phyloP scores from a whole-genome alignment of 1,140 invertebrate genomes.

The Drosophila jambulina region DNA sequence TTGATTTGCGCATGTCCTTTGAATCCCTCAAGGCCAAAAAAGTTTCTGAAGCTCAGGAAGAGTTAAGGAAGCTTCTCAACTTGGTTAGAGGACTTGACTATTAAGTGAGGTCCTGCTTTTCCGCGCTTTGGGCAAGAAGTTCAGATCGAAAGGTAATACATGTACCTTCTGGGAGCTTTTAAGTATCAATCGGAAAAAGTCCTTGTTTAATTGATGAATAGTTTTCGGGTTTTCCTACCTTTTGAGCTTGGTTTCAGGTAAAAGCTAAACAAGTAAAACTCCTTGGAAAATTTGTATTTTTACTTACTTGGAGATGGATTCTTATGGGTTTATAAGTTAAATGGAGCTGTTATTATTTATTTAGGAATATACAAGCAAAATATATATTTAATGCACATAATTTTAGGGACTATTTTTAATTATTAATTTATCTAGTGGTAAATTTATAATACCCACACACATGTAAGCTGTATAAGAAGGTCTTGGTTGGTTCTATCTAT shows the following conservation, averaged over 20 bases:
- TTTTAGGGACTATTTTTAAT: neutral
- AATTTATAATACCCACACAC: too few relatives aligned
- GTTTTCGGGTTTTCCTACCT: neutral
- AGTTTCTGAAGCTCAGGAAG: neutral
- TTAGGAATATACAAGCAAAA: neutral
- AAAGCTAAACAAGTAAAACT: neutral
- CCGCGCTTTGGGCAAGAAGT: too few relatives aligned
- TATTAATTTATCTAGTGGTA: too few relatives aligned
- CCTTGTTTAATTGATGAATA: too few relatives aligned
- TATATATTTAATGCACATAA: neutral
- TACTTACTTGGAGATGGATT: neutral
- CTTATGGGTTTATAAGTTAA: neutral
- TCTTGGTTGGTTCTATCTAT: neutral
- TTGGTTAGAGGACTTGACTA: neutral
- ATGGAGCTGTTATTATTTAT: neutral
- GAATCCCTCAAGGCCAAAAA: neutral
- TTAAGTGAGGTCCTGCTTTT: neutral
- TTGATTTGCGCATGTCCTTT: neutral
- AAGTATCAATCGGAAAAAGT: too few relatives aligned
- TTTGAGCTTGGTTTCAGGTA: neutral
- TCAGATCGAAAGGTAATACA: neutral
- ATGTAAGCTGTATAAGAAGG: neutral
- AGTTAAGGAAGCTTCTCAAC: neutral
- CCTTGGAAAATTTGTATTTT: neutral
- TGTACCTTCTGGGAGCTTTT: neutral